These are phyloP conservation scores for Podocnemis expansa DNA, from an alignment of 2,113 vertebrate genomes.

Conservation along the genomic window DNA sequence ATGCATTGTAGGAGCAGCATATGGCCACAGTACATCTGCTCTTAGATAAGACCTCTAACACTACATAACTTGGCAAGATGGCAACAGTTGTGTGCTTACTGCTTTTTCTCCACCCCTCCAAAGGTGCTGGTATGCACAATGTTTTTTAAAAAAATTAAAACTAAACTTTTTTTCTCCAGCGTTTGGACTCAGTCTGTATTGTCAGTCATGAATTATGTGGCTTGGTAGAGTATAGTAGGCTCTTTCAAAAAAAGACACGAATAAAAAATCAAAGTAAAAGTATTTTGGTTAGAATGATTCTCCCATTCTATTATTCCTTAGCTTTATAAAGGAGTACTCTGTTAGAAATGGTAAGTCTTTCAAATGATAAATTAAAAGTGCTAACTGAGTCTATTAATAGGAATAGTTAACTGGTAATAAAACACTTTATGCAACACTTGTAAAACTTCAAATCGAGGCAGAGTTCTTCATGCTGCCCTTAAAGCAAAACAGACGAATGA, in stretches of 20 bases:
- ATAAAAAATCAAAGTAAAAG: not conserved
- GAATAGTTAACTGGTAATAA: not conserved
- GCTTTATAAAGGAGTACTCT: not conserved
- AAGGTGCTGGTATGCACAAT: slow-evolving; percentile 8
- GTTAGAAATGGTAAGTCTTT: not conserved
- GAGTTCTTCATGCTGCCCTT: not conserved
- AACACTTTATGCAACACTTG: not conserved
- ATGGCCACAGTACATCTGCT: not conserved
- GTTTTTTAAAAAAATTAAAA: not conserved
- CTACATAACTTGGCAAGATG: slow-evolving; percentile 24
- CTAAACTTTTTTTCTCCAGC: not conserved
- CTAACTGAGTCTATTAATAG: not conserved
- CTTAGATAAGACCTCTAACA: slow-evolving; percentile 6
- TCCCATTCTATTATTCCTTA: not conserved
- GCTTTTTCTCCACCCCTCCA: not conserved
- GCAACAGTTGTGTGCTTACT: slow-evolving; percentile 37
- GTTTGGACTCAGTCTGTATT: not conserved
- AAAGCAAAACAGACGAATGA: not conserved
- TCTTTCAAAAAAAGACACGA: not conserved
- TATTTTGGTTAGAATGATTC: not conserved
- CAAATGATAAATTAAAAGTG: not conserved
- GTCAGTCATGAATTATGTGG: not conserved
- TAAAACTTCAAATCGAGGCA: not conserved
- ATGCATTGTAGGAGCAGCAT: slow-evolving; percentile 16
- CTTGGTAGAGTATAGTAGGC: not conserved